Evolutionary conservation across 2,888 invertebrate species (phyloP).

Genomic region (Choristoneura rosaceana): DNA sequence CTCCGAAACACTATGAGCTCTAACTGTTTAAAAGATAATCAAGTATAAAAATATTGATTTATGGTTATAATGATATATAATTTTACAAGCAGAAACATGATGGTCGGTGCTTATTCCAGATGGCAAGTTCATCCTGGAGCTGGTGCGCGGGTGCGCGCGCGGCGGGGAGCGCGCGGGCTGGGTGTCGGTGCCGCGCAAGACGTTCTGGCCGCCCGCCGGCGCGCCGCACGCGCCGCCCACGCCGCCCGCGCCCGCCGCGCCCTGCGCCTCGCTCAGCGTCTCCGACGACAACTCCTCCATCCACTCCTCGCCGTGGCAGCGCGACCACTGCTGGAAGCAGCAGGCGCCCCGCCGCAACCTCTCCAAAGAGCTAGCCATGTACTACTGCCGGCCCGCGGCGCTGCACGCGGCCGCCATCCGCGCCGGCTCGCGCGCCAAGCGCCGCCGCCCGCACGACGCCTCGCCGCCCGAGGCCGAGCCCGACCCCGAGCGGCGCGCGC

Average conservation of each 20-base stretch:
- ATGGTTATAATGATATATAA: not conserved
- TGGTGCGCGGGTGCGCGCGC: constrained; percentile 86
- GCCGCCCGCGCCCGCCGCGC: constrained; percentile 71
- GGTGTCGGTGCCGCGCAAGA: constrained; percentile 95
- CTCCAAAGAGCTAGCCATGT: constrained; percentile 90
- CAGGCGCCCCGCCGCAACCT: constrained; percentile 90
- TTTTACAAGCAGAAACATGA: not conserved
- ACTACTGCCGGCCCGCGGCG: constrained; percentile 86
- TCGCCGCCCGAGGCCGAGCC: constrained; percentile 54
- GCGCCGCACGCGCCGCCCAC: constrained; percentile 87
- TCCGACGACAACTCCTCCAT: constrained; percentile 96
- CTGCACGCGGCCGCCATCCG: constrained; percentile 75
- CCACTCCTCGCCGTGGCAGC: constrained; percentile 96
- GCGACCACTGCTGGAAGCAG: constrained; percentile 96
- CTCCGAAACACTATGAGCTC: no score
- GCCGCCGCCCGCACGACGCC: constrained; percentile 88
- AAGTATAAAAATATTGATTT: no score
- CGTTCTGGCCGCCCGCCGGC: constrained; percentile 93
- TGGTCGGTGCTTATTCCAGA: constrained; percentile 81
- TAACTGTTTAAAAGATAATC: no score
- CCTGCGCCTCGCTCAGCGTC: constrained; percentile 93
- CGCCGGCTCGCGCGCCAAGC: constrained; percentile 81
- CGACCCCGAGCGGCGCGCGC: constrained; percentile 51
- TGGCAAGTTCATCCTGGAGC: constrained; percentile 95
- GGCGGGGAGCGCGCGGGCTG: constrained; percentile 92